phyloP scores from a whole-genome alignment of 1,140 invertebrate species.

The Drosophila saltans region DNA sequence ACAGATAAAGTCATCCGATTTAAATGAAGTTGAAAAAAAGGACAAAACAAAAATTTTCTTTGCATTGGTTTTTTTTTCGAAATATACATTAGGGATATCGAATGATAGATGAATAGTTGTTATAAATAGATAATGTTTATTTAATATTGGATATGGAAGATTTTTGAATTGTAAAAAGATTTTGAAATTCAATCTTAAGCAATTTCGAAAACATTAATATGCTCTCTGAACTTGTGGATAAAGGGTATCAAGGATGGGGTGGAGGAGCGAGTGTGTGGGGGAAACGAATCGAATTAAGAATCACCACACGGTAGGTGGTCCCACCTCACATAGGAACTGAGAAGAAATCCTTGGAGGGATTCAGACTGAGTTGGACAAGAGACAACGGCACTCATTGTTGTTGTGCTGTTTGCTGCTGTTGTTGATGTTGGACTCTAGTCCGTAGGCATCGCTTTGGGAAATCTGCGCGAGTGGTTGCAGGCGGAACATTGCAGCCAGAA shows the following conservation, averaged over 20 bases:
- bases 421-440: constrained; percentile 44
- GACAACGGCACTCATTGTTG: constrained; percentile 28
- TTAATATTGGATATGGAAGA: no score
- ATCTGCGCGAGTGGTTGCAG: constrained; percentile 72
- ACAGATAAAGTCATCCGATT: no score
- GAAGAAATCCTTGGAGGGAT: constrained; percentile 43
- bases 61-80: no score
- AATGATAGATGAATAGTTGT: no score
- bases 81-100: no score
- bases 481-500: constrained; percentile 18
- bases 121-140: no score
- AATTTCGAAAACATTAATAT: neutral
- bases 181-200: no score
- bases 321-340: constrained; percentile 43
- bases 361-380: constrained; percentile 47
- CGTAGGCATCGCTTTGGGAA: constrained; percentile 72
- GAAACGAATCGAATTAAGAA: constrained; percentile 83
- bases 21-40: no score
- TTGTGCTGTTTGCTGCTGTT: constrained; percentile 48
- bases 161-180: no score
- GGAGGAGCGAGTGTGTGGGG: constrained; percentile 1
- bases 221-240: neutral
- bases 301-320: constrained; percentile 60
- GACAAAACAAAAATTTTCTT: no score
- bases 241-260: neutral